These are phyloP conservation scores for Macrotis lagotis DNA, from an alignment of 2,113 vertebrate genomes.

Conservation along the genomic window DNA sequence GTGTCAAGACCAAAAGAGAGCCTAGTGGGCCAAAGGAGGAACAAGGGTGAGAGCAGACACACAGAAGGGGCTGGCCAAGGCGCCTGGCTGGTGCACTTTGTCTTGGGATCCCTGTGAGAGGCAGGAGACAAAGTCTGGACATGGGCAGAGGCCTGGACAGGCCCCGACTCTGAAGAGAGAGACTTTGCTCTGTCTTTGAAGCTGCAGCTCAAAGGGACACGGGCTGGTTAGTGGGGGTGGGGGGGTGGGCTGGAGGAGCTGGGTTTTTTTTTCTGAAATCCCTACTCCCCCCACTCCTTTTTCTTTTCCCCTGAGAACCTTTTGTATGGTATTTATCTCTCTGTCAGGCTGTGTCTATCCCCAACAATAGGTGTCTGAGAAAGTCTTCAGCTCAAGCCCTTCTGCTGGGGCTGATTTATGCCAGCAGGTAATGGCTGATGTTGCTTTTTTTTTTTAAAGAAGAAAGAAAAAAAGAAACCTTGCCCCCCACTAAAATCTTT, in stretches of 20 bases:
- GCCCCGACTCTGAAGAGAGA: neutral
- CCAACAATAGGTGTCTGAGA: slow-evolving; percentile 54
- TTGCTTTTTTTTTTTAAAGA: neutral
- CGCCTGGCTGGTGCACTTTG: neutral
- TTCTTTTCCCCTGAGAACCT: slow-evolving; percentile 39
- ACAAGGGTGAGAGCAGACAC: accelerated
- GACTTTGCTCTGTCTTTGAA: slow-evolving; percentile 1
- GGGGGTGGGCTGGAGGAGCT: neutral
- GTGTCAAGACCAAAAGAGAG: neutral
- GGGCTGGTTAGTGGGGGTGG: neutral
- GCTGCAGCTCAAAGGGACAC: neutral
- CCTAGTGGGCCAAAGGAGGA: neutral
- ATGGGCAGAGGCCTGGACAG: neutral
- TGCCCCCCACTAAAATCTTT: slow-evolving; percentile 38
- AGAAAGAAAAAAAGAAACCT: neutral
- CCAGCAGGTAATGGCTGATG: slow-evolving; percentile 56
- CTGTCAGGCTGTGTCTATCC: slow-evolving; percentile 2
- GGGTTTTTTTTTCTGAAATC: neutral
- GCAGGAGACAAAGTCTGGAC: neutral
- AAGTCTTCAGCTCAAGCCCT: slow-evolving; percentile 15
- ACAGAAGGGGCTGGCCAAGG: neutral
- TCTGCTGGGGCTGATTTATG: slow-evolving; percentile 43
- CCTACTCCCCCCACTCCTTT: neutral
- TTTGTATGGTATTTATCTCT: slow-evolving; percentile 52
- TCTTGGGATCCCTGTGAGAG: neutral